Evolutionary conservation across 1,140 invertebrate species (phyloP).

Genomic region (Dendroctonus ponderosae): DNA sequence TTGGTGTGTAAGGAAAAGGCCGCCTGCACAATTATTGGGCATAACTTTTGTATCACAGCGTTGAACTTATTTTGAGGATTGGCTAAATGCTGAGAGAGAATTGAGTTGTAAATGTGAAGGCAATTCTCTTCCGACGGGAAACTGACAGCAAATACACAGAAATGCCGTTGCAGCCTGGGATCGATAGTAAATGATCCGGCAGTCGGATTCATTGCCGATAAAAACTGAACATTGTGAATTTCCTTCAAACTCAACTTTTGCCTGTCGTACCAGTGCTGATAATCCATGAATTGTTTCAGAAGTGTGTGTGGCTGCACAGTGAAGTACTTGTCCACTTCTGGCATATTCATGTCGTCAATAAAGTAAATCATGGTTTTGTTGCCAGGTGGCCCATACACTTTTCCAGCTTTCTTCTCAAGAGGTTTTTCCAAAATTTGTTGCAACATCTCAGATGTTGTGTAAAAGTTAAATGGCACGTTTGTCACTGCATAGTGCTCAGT

Average conservation of each 20-base stretch:
- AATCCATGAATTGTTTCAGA: constrained; percentile 92
- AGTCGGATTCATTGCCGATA: constrained; percentile 95
- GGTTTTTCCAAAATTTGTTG: constrained; percentile 90
- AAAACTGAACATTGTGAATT: constrained; percentile 91
- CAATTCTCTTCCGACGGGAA: constrained; percentile 82
- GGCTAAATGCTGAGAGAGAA: constrained; percentile 74
- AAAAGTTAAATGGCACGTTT: constrained; percentile 93
- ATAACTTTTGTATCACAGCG: constrained; percentile 58
- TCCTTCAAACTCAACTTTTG: constrained; percentile 85
- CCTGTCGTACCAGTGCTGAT: constrained; percentile 91
- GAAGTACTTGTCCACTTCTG: constrained; percentile 91
- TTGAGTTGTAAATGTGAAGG: constrained; percentile 79
- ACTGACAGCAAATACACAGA: constrained; percentile 86
- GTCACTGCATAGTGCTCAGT: constrained; percentile 77
- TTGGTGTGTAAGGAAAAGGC: constrained; percentile 78
- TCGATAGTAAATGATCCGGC: constrained; percentile 94
- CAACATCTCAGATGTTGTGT: constrained; percentile 93
- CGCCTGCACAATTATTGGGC: constrained; percentile 63
- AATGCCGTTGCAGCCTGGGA: constrained; percentile 87
- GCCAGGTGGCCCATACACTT: constrained; percentile 89
- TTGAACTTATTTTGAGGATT: constrained; percentile 68
- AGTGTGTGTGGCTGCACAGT: constrained; percentile 95
- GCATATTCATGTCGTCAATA: constrained; percentile 97
- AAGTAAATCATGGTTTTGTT: constrained; percentile 91
- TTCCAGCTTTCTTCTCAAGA: constrained; percentile 91